A percentile compares a stretch with the other conserved stretches of the same genome.
Conservation (phyloP, 2,888 invertebrate genomes). For the Leptothorax acervorum region DNA sequence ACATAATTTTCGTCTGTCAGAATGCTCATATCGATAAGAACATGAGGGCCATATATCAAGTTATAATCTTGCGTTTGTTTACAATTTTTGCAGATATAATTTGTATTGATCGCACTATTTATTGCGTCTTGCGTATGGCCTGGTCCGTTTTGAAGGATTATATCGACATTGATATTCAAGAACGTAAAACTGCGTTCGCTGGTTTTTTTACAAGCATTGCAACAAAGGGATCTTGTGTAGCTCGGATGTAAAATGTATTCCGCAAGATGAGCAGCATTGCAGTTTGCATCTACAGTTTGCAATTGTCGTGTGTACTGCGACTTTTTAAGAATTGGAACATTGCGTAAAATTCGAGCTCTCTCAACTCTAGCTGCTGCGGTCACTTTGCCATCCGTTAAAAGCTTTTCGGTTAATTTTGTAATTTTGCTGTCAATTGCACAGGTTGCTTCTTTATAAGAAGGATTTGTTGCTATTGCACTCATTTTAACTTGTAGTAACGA, state of each 20-base stretch:
- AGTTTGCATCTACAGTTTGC: too few species aligned
- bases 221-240: constrained; percentile 11
- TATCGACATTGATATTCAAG: constrained; percentile 43
- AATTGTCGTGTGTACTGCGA: constrained; percentile 33
- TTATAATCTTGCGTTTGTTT: not conserved
- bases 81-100: constrained; percentile 13
- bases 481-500: constrained; percentile 37
- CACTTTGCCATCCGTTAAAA: constrained; percentile 30
- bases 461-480: constrained; percentile 3
- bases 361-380: constrained; percentile 20
- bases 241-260: constrained; percentile 42
- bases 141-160: constrained; percentile 17
- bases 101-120: not conserved
- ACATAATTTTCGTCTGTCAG: not conserved
- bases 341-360: constrained; percentile 33
- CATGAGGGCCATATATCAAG: not conserved
- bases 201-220: constrained; percentile 26
- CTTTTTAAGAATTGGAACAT: constrained; percentile 39
- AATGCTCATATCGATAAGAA: constrained; percentile 12
- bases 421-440: not conserved
- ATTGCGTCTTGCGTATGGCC: constrained; percentile 39
- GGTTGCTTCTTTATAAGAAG: constrained; percentile 7
- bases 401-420: constrained; percentile 1
- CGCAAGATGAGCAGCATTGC: constrained; percentile 40
- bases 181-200: constrained; percentile 13